Evolutionary conservation across 1,140 invertebrate genomes (phyloP).

Genomic region (Eueides isabella): DNA sequence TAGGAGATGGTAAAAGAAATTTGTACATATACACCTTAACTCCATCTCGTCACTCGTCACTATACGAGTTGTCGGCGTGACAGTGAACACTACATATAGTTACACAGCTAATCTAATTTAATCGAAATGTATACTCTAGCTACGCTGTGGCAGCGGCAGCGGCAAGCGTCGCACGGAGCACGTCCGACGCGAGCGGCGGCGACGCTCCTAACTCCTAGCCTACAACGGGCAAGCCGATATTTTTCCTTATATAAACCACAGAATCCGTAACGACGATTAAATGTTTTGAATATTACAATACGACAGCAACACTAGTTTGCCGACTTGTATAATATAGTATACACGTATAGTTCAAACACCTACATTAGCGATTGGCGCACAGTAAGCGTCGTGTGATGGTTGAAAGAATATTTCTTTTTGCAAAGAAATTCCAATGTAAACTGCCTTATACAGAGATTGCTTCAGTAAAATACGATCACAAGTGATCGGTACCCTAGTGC

Average conservation of each 20-base stretch:
- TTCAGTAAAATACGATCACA: not conserved
- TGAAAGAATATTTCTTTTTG: no score
- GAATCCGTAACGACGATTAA: slow-evolving; percentile 43
- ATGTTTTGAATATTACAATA: slow-evolving; percentile 26
- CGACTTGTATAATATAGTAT: slow-evolving; percentile 7
- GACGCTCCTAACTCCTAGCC: slow-evolving; percentile 66
- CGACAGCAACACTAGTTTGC: slow-evolving; percentile 32
- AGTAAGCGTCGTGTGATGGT: not conserved
- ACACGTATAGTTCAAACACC: slow-evolving; percentile 2
- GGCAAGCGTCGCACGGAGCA: slow-evolving; percentile 54
- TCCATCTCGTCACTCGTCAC: slow-evolving; percentile 38
- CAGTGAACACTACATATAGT: slow-evolving; percentile 58
- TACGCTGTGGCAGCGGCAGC: slow-evolving; percentile 64
- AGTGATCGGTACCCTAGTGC: slow-evolving; percentile 11
- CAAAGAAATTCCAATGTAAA: not conserved
- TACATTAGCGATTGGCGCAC: not conserved
- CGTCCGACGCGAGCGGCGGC: slow-evolving; percentile 60
- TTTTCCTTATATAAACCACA: slow-evolving; percentile 52
- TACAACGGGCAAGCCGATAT: slow-evolving; percentile 56
- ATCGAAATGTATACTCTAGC: slow-evolving; percentile 74
- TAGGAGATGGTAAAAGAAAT: slow-evolving; percentile 72
- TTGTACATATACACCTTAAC: slow-evolving; percentile 74
- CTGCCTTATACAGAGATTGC: not conserved
- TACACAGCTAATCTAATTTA: slow-evolving; percentile 75
- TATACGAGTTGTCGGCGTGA: slow-evolving; percentile 21